phyloP scores from a whole-genome alignment of 2,797 vertebrate genomes.

The Nyctalus aviator region DNA sequence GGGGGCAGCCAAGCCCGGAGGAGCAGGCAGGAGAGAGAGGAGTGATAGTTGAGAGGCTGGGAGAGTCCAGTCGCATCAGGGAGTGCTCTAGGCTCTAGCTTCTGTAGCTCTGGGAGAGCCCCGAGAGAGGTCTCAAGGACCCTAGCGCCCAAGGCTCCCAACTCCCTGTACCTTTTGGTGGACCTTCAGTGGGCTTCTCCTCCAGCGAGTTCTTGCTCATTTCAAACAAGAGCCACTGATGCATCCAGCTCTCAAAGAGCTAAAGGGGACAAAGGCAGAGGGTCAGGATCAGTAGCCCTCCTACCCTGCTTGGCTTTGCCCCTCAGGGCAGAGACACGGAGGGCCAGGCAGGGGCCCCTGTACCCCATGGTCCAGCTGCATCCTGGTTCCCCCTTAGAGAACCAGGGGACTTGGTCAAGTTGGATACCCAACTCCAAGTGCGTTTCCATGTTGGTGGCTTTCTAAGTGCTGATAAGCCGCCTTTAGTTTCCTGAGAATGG shows the following conservation, averaged over 20 bases:
- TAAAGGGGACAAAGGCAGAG: constrained; percentile 71
- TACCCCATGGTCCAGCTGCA: neutral
- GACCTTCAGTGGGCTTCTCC: constrained; percentile 15
- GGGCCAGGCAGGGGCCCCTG: neutral
- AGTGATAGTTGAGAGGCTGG: neutral
- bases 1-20: neutral
- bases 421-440: neutral
- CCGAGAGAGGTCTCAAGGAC: neutral
- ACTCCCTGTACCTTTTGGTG: constrained; percentile 76
- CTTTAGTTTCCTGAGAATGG: neutral
- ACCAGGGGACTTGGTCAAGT: neutral
- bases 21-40: constrained; percentile 4
- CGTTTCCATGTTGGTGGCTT: neutral
- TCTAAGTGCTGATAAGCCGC: neutral
- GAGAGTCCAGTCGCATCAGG: rapidly evolving
- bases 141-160: neutral
- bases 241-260: constrained; percentile 93
- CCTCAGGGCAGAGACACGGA: neutral
- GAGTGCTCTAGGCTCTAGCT: neutral
- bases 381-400: neutral
- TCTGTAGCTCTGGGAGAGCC: neutral
- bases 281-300: neutral
- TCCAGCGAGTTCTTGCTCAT: constrained; percentile 88
- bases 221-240: constrained; percentile 93
- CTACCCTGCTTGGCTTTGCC: neutral